phyloP scores from a whole-genome alignment of 1,140 invertebrate genomes.

The Papilio glaucus region DNA sequence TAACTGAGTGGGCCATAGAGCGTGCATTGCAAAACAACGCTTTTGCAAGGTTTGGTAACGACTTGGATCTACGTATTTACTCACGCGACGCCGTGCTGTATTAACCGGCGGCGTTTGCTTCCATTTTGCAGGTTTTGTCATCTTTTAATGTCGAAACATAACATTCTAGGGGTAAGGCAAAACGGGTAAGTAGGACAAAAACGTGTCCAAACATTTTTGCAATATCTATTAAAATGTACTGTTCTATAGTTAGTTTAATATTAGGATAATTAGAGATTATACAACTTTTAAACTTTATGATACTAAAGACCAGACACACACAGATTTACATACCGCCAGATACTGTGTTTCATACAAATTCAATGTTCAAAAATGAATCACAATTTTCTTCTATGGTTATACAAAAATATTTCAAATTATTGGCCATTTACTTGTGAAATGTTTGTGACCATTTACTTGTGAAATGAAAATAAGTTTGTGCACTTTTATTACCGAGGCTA shows the following conservation, averaged over 20 bases:
- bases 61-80: slow-evolving; percentile 22
- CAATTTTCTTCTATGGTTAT: too few relatives aligned
- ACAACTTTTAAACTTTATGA: neutral
- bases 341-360: too few relatives aligned
- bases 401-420: too few relatives aligned
- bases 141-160: slow-evolving; percentile 9
- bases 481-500: too few relatives aligned
- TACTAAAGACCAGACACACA: too few relatives aligned
- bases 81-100: neutral
- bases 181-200: slow-evolving; percentile 3
- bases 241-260: neutral
- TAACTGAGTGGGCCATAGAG: slow-evolving; percentile 15
- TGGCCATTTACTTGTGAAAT: too few relatives aligned
- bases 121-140: slow-evolving; percentile 22
- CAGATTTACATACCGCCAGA: too few relatives aligned
- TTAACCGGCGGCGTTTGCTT: slow-evolving; percentile 4
- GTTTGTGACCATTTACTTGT: too few relatives aligned
- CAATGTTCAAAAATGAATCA: too few relatives aligned
- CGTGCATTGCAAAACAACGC: slow-evolving; percentile 25
- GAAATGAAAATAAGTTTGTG: too few relatives aligned
- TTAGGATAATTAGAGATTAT: slow-evolving; percentile 8
- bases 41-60: slow-evolving; percentile 32
- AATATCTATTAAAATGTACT: neutral
- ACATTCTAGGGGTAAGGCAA: slow-evolving; percentile 13
- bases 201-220: slow-evolving; percentile 11